Percentiles rank a stretch among this genome's conserved stretches.
phyloP scores from a whole-genome alignment of 1,140 invertebrate species.

The Hylyphantes graminicola region DNA sequence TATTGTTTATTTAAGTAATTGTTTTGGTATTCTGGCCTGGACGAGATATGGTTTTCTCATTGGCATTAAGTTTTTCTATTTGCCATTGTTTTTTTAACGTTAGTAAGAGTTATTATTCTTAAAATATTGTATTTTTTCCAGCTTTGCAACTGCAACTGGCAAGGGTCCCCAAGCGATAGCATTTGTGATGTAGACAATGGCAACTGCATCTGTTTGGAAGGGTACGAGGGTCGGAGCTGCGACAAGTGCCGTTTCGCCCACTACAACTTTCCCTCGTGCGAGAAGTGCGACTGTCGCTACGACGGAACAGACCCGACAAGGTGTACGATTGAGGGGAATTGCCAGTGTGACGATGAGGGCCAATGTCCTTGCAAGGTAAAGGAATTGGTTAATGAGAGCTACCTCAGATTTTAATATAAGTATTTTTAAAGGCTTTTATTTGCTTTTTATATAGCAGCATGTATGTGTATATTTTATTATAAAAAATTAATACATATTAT shows the following conservation, averaged over 20 bases:
- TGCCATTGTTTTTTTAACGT: no score
- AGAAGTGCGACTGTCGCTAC: constrained; percentile 80
- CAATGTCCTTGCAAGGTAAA: constrained; percentile 87
- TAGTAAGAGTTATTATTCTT: no score
- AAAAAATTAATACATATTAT: no score
- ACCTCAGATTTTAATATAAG: no score
- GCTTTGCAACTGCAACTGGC: constrained; percentile 80
- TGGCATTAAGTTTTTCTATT: no score
- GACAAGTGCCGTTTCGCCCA: constrained; percentile 82
- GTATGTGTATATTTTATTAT: no score
- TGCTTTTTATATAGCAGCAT: no score
- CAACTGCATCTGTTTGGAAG: constrained; percentile 82
- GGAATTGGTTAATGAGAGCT: no score
- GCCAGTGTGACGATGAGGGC: constrained; percentile 79
- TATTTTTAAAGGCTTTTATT: no score
- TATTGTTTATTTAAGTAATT: no score
- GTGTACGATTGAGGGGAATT: constrained; percentile 70
- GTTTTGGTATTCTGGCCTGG: no score
- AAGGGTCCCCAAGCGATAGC: constrained; percentile 74
- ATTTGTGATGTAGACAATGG: constrained; percentile 83
- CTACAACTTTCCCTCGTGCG: constrained; percentile 90
- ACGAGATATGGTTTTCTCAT: no score
- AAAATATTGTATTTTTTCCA: constrained; percentile 66
- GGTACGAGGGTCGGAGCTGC: constrained; percentile 84
- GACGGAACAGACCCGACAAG: constrained; percentile 75